Evolutionary conservation across 2,113 vertebrate species (phyloP).

Genomic region (Damaliscus lunatus): DNA sequence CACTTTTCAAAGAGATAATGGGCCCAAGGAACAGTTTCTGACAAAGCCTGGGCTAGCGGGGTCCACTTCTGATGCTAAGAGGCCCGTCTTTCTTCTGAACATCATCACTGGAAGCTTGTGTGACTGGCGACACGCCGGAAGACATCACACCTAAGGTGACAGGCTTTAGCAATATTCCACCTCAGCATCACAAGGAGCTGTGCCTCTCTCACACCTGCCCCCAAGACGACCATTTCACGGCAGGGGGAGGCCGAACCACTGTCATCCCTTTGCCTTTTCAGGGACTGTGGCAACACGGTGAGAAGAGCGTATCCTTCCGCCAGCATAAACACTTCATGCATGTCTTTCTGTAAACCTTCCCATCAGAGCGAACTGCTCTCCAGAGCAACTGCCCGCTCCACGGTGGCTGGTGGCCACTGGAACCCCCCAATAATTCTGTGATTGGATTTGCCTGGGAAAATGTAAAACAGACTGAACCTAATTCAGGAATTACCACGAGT

Average conservation of each 20-base stretch:
- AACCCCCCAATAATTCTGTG: slow-evolving; percentile 66
- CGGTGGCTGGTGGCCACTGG: slow-evolving; percentile 72
- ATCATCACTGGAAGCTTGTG: accelerated
- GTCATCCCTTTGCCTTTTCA: slow-evolving; percentile 29
- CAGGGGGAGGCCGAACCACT: background rate
- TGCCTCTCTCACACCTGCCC: background rate
- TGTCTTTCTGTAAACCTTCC: slow-evolving; percentile 75
- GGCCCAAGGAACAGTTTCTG: background rate
- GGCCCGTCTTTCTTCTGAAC: background rate
- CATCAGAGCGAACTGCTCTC: slow-evolving; percentile 76
- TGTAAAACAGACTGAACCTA: slow-evolving; percentile 78
- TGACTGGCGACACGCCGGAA: background rate
- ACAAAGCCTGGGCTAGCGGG: background rate
- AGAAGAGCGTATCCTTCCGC: slow-evolving; percentile 66
- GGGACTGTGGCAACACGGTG: slow-evolving; percentile 54
- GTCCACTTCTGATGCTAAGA: accelerated
- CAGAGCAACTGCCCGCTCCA: slow-evolving; percentile 68
- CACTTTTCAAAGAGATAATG: background rate
- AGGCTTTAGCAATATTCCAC: background rate
- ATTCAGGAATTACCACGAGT: slow-evolving; percentile 72
- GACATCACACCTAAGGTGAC: background rate
- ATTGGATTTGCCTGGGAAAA: slow-evolving; percentile 71
- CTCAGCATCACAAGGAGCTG: background rate
- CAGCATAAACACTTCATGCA: slow-evolving; percentile 75
- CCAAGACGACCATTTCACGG: background rate